These are phyloP conservation scores for Pampusana beccarii DNA, from an alignment of 2,113 vertebrate genomes.

Conservation along the genomic window DNA sequence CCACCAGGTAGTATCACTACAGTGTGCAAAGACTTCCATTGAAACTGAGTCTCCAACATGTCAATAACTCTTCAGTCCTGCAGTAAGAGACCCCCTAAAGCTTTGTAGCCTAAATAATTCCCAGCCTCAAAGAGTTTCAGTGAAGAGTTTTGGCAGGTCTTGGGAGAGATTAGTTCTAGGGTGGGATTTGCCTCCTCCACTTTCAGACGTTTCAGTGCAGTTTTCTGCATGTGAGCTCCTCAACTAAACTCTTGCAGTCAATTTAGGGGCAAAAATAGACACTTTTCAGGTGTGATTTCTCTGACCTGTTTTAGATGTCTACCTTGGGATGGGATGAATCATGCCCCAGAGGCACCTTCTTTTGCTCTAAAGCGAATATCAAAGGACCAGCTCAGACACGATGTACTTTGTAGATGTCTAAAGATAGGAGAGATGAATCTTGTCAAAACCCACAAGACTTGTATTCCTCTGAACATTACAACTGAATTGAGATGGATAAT, in stretches of 20 bases:
- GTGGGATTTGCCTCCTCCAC: neutral
- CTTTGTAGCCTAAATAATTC: slow-evolving; percentile 40
- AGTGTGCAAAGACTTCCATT: neutral
- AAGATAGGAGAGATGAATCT: neutral
- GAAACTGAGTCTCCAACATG: neutral
- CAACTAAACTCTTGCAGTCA: neutral
- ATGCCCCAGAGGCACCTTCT: neutral
- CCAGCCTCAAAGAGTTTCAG: neutral
- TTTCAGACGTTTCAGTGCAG: neutral
- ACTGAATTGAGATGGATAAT: neutral
- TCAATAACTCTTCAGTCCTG: neutral
- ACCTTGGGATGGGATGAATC: neutral
- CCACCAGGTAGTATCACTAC: neutral
- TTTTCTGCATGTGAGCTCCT: neutral
- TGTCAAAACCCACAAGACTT: neutral
- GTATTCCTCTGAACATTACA: neutral
- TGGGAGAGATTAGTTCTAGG: neutral
- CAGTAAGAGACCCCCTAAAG: neutral
- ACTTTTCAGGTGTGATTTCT: neutral
- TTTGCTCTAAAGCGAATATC: slow-evolving; percentile 16
- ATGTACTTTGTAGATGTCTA: slow-evolving; percentile 2
- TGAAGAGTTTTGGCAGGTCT: neutral
- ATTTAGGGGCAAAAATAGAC: neutral
- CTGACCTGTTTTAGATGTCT: slow-evolving; percentile 26
- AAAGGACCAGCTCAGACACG: neutral